Evolutionary conservation across 2,888 invertebrate genomes (phyloP).

Genomic region (Pristionchus arcanus): DNA sequence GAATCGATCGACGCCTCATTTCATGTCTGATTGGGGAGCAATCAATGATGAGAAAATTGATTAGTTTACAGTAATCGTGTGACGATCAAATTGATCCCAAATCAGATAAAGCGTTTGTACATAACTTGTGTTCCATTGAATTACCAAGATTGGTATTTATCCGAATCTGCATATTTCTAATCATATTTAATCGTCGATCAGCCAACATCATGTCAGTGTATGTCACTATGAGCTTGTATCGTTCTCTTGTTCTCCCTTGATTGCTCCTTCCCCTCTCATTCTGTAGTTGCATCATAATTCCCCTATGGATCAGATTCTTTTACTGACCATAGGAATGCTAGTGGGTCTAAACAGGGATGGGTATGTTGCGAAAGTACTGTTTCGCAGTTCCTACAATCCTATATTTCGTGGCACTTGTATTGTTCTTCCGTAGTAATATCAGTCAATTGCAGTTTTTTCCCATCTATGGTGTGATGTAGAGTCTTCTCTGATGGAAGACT

Average conservation of each 20-base stretch:
- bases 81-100: neutral
- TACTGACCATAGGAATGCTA: no score
- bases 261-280: neutral
- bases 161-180: neutral
- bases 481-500: neutral
- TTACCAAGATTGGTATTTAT: neutral
- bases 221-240: no score
- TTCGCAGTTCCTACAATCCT: no score
- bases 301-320: no score
- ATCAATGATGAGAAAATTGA: conserved; percentile 48
- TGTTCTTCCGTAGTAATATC: no score
- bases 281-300: neutral
- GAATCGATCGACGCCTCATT: conserved; percentile 13
- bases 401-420: no score
- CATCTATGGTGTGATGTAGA: no score
- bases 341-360: no score
- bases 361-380: no score
- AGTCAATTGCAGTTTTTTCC: no score
- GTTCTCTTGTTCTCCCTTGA: no score
- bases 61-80: neutral
- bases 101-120: neutral
- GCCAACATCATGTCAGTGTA: no score
- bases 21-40: conserved; percentile 46
- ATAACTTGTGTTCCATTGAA: neutral
- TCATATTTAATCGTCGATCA: neutral